These are phyloP conservation scores for Sphecodes monilicornis DNA, from an alignment of 2,888 invertebrate genomes.

Conservation along the genomic window DNA sequence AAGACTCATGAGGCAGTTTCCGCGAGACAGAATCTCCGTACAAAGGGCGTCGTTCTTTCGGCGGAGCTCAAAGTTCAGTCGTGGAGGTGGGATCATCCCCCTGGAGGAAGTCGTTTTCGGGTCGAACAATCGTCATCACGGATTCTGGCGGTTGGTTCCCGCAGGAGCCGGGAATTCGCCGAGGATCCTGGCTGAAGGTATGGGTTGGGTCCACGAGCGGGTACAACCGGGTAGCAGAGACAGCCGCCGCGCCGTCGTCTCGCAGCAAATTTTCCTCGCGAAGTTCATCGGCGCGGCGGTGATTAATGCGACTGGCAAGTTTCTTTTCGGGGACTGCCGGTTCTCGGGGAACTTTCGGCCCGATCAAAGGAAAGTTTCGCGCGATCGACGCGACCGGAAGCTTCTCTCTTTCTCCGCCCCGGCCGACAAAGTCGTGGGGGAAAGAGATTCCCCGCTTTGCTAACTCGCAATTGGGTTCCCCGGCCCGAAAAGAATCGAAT, in stretches of 20 bases:
- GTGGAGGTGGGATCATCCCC: not conserved
- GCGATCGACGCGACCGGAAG: slow-evolving; percentile 30
- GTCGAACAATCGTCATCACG: slow-evolving; percentile 67
- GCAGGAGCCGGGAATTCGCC: slow-evolving; percentile 55
- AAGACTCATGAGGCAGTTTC: slow-evolving; percentile 58
- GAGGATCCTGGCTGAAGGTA: not conserved
- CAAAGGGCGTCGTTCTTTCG: slow-evolving; percentile 68
- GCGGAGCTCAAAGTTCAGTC: slow-evolving; percentile 58
- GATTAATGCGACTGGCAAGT: slow-evolving; percentile 57
- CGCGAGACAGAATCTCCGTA: slow-evolving; percentile 45
- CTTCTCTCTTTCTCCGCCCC: not conserved
- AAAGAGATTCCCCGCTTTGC: slow-evolving; percentile 10
- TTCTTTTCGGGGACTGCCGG: slow-evolving; percentile 26
- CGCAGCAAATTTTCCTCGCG: slow-evolving; percentile 21
- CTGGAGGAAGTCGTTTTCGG: slow-evolving; percentile 39
- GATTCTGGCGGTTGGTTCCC: slow-evolving; percentile 39
- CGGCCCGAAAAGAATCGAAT: slow-evolving; percentile 15
- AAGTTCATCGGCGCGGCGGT: slow-evolving; percentile 53
- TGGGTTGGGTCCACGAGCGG: not conserved
- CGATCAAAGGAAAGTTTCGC: slow-evolving; percentile 57
- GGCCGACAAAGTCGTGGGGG: not conserved
- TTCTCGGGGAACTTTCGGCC: not conserved
- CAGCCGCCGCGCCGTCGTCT: not conserved
- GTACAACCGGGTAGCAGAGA: not conserved
- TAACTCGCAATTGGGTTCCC: slow-evolving; percentile 19